Percentiles rank a stretch among this genome's conserved stretches.
These are phyloP conservation scores for Polydrusus cervinus DNA, from an alignment of 2,888 invertebrate genomes.

Conservation along the genomic window DNA sequence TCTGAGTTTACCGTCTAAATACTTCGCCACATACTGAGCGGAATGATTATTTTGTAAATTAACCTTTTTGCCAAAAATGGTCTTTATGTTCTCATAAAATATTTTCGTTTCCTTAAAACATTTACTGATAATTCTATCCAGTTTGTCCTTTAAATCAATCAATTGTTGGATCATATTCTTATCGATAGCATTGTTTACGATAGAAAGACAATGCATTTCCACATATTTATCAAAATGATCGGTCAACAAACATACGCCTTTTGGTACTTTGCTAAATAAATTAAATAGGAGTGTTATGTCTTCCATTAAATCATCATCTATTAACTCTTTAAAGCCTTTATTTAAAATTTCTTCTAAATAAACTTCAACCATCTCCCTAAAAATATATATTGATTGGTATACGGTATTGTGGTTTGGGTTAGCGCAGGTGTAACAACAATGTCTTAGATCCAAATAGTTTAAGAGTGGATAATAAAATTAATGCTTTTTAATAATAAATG, in stretches of 20 bases:
- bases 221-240: conserved; percentile 92
- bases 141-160: conserved; percentile 95
- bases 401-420: no score
- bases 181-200: conserved; percentile 92
- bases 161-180: conserved; percentile 94
- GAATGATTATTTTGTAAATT: conserved; percentile 97
- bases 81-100: conserved; percentile 91
- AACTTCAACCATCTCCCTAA: conserved; percentile 35
- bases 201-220: conserved; percentile 93
- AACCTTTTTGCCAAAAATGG: conserved; percentile 96
- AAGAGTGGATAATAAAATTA: no score
- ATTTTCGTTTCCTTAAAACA: conserved; percentile 91
- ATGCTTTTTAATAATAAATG: no score
- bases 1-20: conserved; percentile 94
- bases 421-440: no score
- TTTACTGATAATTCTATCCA: conserved; percentile 89
- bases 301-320: conserved; percentile 68
- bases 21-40: conserved; percentile 98
- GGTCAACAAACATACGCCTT: conserved; percentile 89
- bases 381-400: not conserved
- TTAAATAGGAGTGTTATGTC: conserved; percentile 92
- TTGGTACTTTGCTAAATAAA: conserved; percentile 89
- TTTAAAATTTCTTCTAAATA: conserved; percentile 28
- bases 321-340: conserved; percentile 71
- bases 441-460: no score